phyloP scores from a whole-genome alignment of 2,888 invertebrate species.

The Tipula confusa region DNA sequence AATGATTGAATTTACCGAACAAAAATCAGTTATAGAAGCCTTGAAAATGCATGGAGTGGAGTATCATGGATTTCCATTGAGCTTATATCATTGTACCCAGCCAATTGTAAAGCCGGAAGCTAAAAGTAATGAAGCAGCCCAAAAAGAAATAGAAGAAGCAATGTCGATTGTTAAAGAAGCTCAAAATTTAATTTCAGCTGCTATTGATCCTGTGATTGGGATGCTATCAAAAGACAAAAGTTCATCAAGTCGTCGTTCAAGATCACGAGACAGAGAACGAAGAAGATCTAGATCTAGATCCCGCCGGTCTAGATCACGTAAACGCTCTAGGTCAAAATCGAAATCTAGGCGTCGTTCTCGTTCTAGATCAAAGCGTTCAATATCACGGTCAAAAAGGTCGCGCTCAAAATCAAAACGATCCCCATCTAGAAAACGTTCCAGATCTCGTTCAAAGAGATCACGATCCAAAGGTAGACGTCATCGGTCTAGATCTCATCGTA shows the following conservation, averaged over 20 bases:
- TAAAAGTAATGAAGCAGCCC: conserved; percentile 92
- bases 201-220: conserved; percentile 87
- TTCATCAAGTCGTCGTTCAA: conserved; percentile 51
- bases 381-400: conserved; percentile 49
- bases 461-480: conserved; percentile 52
- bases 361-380: conserved; percentile 53
- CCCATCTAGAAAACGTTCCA: conserved; percentile 41
- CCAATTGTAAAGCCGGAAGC: conserved; percentile 89
- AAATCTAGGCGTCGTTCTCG: conserved; percentile 52
- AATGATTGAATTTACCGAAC: conserved; percentile 90
- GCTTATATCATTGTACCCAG: conserved; percentile 86
- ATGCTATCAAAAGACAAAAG: conserved; percentile 81
- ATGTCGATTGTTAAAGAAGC: conserved; percentile 96
- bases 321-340: conserved; percentile 62
- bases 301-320: conserved; percentile 57
- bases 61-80: conserved; percentile 63
- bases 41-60: conserved; percentile 77
- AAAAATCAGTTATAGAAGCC: conserved; percentile 80
- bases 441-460: conserved; percentile 50
- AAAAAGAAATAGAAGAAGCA: conserved; percentile 93
- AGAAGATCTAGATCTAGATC: conserved; percentile 59
- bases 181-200: conserved; percentile 89
- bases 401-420: conserved; percentile 40
- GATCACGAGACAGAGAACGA: conserved; percentile 45
- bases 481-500: conserved; percentile 43